Evolutionary conservation across 2,888 invertebrate species (phyloP).

Genomic region (Philopedon plagiatum): DNA sequence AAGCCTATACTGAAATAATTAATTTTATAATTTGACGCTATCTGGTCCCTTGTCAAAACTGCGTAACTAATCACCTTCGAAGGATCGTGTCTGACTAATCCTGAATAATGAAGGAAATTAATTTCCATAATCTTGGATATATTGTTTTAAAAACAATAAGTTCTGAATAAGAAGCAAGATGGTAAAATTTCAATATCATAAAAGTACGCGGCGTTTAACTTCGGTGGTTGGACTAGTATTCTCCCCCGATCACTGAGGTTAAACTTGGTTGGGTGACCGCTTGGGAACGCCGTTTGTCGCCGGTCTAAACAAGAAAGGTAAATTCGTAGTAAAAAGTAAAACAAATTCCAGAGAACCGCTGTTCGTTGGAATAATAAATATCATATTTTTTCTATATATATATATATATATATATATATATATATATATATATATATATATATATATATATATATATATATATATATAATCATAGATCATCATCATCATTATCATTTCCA

Average conservation of each 20-base stretch:
- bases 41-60: slow-evolving; percentile 26
- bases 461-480: neutral
- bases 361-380: too few relatives aligned
- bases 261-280: too few relatives aligned
- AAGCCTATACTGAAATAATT: slow-evolving; percentile 19
- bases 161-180: neutral
- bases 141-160: neutral
- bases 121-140: slow-evolving; percentile 6
- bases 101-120: slow-evolving; percentile 19
- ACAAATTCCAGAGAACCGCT: too few relatives aligned
- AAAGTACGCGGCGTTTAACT: too few relatives aligned
- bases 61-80: slow-evolving; percentile 28
- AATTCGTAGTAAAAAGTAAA: too few relatives aligned
- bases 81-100: slow-evolving; percentile 10
- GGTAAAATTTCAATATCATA: too few relatives aligned
- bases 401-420: neutral
- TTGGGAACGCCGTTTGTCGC: too few relatives aligned
- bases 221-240: too few relatives aligned
- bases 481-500: too few relatives aligned
- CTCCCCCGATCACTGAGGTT: too few relatives aligned
- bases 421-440: slow-evolving; percentile 1
- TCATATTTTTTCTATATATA: neutral
- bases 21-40: slow-evolving; percentile 28
- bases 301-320: too few relatives aligned
- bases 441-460: slow-evolving; percentile 1